Conservation (phyloP, 2,888 invertebrate species). For the Dione juno region DNA sequence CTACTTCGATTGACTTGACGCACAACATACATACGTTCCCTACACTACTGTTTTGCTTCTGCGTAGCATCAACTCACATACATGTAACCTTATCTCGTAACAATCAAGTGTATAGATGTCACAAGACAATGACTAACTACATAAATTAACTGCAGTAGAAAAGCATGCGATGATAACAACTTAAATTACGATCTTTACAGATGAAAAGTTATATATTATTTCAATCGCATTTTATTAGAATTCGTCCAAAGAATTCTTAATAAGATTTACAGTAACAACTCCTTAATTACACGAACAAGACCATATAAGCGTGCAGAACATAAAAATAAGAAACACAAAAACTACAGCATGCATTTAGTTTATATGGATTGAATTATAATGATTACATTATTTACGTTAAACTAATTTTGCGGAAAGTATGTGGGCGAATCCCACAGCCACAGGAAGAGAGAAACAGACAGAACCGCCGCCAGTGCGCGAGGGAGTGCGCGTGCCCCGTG, state of each 20-base stretch:
- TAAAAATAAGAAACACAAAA: slow-evolving; percentile 47
- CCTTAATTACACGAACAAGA: slow-evolving; percentile 27
- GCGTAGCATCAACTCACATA: slow-evolving; percentile 37
- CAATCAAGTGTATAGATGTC: slow-evolving; percentile 35
- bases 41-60: slow-evolving; percentile 34
- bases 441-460: slow-evolving; percentile 85
- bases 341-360: slow-evolving; percentile 45
- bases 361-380: slow-evolving; percentile 29
- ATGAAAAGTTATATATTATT: slow-evolving; percentile 11
- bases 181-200: slow-evolving; percentile 23
- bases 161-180: slow-evolving; percentile 43
- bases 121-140: slow-evolving; percentile 39
- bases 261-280: slow-evolving; percentile 23
- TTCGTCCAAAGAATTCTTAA: slow-evolving; percentile 32
- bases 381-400: slow-evolving; percentile 38
- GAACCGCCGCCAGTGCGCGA: slow-evolving; percentile 82
- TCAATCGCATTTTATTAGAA: slow-evolving; percentile 3
- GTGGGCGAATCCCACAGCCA: slow-evolving; percentile 81
- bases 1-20: slow-evolving; percentile 39
- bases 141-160: slow-evolving; percentile 32
- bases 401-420: slow-evolving; percentile 65
- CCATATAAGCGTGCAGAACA: slow-evolving; percentile 51
- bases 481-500: slow-evolving; percentile 76
- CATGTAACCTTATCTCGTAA: slow-evolving; percentile 34
- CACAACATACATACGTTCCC: slow-evolving; percentile 22